Conservation (phyloP, 1,140 invertebrate genomes). For the Venustaconcha ellipsiformis region DNA sequence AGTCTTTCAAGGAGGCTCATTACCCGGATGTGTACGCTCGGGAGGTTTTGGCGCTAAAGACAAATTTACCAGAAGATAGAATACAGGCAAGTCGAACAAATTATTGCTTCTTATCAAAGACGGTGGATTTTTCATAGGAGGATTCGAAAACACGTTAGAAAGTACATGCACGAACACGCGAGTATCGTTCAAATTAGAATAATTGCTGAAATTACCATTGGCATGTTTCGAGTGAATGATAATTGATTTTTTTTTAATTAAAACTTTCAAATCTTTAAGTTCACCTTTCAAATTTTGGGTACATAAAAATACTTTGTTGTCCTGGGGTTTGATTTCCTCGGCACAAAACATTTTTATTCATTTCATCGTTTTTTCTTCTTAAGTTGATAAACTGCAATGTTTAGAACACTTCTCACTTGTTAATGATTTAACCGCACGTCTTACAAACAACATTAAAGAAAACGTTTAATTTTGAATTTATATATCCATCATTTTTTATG, state of each 20-base stretch:
- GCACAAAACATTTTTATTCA: too few relatives aligned
- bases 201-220: background rate
- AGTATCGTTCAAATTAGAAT: background rate
- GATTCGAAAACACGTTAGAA: background rate
- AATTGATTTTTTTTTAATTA: background rate
- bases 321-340: too few relatives aligned
- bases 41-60: constrained; percentile 97
- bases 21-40: constrained; percentile 98
- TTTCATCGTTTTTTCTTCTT: too few relatives aligned
- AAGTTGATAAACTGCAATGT: too few relatives aligned
- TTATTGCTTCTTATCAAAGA: too few relatives aligned
- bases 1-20: constrained; percentile 97
- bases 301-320: too few relatives aligned
- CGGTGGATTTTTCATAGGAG: background rate
- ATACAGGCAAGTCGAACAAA: constrained; percentile 85
- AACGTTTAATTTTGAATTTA: too few relatives aligned
- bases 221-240: background rate
- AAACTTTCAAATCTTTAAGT: background rate
- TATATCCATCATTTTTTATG: too few relatives aligned
- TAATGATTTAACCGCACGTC: too few relatives aligned
- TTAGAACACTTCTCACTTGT: too few relatives aligned
- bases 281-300: background rate
- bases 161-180: background rate
- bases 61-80: constrained; percentile 97
- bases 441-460: too few relatives aligned